A percentile compares a stretch with the other conserved stretches of the same genome.
Conservation (phyloP, 2,113 vertebrate species). For the Lichenostomus cassidix region DNA sequence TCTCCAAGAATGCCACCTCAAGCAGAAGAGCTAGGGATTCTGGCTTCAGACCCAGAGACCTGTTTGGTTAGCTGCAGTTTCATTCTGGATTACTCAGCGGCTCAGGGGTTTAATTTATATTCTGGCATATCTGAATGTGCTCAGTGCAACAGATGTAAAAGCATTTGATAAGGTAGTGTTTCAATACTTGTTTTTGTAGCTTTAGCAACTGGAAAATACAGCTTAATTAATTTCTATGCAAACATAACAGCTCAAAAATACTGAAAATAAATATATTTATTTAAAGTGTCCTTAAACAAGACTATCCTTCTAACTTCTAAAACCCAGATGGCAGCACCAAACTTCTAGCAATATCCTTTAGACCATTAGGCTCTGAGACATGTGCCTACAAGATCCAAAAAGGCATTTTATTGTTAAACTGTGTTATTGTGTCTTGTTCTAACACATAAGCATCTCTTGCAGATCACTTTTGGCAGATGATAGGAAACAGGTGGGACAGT, state of each 20-base stretch:
- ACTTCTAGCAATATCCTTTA: neutral
- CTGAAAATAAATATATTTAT: neutral
- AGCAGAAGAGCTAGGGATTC: neutral
- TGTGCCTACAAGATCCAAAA: neutral
- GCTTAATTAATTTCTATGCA: neutral
- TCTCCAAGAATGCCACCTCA: slow-evolving; percentile 19
- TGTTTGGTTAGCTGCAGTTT: slow-evolving; percentile 12
- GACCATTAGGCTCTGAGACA: neutral
- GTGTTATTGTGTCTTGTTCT: neutral
- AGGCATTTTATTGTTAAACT: neutral
- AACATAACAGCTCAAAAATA: neutral
- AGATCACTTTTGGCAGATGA: neutral
- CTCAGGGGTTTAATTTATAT: neutral
- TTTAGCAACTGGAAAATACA: neutral
- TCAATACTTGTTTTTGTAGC: neutral
- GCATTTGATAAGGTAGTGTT: neutral
- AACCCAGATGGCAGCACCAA: neutral
- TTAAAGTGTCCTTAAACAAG: neutral
- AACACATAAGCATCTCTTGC: neutral
- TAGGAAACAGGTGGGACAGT: neutral
- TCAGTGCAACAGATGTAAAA: neutral
- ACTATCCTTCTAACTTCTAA: neutral
- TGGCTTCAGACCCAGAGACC: neutral
- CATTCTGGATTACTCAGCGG: neutral
- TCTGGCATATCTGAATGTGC: neutral